Evolutionary conservation across 2,888 invertebrate genomes (phyloP).

Genomic region (Thecocarcelia acutangulata): DNA sequence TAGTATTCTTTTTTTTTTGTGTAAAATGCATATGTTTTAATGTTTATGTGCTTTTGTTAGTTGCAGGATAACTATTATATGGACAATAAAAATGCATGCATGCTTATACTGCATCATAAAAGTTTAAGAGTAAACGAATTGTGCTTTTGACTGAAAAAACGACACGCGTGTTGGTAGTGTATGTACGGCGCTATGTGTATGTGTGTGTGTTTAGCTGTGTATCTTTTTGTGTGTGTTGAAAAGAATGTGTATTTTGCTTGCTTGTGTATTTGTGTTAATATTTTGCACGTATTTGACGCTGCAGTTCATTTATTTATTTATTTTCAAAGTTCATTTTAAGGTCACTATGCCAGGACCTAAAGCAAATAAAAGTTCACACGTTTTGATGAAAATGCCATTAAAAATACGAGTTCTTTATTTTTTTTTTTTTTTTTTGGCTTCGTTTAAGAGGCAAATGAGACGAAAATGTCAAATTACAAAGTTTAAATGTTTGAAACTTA

Average conservation of each 20-base stretch:
- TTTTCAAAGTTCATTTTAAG: slow-evolving; percentile 17
- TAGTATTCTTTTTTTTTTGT: neutral
- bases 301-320: slow-evolving; percentile 45
- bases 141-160: slow-evolving; percentile 5
- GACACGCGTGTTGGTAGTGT: neutral
- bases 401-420: too few relatives aligned
- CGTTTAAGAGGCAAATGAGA: neutral
- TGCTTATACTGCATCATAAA: slow-evolving; percentile 54
- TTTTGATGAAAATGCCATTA: neutral
- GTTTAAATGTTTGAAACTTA: too few relatives aligned
- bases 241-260: slow-evolving; percentile 1
- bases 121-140: slow-evolving; percentile 42
- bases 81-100: slow-evolving; percentile 48
- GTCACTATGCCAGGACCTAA: slow-evolving; percentile 26
- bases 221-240: neutral
- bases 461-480: neutral
- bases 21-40: neutral
- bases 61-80: slow-evolving; percentile 41
- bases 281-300: slow-evolving; percentile 29
- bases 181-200: too few relatives aligned
- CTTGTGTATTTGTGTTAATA: slow-evolving; percentile 10
- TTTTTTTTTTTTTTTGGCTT: neutral
- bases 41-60: slow-evolving; percentile 10
- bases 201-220: neutral
- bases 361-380: slow-evolving; percentile 9